Conservation (phyloP, 2,797 vertebrate genomes). For the Sebastiscus tertius region DNA sequence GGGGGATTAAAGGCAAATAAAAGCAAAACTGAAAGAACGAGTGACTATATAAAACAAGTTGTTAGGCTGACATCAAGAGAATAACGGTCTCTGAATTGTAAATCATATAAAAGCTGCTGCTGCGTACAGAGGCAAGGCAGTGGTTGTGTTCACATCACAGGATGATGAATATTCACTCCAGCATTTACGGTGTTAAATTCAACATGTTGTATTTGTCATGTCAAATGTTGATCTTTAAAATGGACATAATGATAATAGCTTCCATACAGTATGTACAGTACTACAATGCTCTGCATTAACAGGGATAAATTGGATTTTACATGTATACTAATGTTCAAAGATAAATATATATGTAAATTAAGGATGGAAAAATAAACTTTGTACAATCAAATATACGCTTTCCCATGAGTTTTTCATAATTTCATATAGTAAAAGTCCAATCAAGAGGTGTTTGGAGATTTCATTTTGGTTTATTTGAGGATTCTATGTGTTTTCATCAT, state of each 20-base stretch:
- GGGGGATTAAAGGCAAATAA: conserved; percentile 23
- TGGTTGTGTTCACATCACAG: neutral
- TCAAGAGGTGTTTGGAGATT: neutral
- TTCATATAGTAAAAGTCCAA: neutral
- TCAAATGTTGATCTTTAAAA: neutral
- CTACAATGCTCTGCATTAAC: neutral
- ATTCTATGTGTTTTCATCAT: neutral
- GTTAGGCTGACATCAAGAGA: conserved; percentile 27
- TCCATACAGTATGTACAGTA: neutral
- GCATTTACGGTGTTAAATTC: neutral
- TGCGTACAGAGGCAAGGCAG: neutral
- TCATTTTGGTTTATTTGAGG: neutral
- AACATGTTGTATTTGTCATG: neutral
- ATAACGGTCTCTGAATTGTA: neutral
- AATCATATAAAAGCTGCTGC: conserved; percentile 41
- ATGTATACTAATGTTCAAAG: neutral
- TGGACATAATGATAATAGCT: too few species aligned
- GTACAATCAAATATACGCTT: neutral
- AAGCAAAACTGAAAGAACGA: neutral
- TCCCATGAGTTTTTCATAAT: neutral
- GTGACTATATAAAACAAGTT: neutral
- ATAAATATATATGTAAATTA: neutral
- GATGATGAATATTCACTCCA: neutral
- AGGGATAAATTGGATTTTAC: neutral
- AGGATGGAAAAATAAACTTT: conserved; percentile 17